Conservation (phyloP, 37 sponge, comb jelly and placozoan genomes). For the Beroe ovata region DNA sequence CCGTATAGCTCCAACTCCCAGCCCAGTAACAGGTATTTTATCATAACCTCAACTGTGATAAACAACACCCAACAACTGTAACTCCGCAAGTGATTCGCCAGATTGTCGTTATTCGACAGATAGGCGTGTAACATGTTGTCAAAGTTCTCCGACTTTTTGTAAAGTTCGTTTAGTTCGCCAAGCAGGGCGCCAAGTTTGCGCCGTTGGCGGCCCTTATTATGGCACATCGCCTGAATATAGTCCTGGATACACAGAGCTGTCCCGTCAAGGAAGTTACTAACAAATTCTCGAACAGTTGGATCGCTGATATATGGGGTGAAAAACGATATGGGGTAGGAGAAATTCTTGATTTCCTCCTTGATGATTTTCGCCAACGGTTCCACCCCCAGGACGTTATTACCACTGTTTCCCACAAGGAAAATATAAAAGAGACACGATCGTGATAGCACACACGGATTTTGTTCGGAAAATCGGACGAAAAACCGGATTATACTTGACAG, state of each 20-base stretch:
- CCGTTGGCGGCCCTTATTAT: slow-evolving; percentile 45
- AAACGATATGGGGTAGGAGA: slow-evolving; percentile 52
- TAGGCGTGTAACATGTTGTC: slow-evolving; percentile 35
- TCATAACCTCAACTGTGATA: slow-evolving; percentile 72
- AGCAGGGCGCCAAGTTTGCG: slow-evolving; percentile 55
- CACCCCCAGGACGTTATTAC: slow-evolving; percentile 32
- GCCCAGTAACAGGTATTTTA: slow-evolving; percentile 84
- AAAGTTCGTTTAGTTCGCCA: slow-evolving; percentile 6
- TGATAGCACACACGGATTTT: slow-evolving; percentile 19
- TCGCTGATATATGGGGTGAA: slow-evolving; percentile 18
- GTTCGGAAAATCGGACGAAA: slow-evolving; percentile 40
- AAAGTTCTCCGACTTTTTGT: slow-evolving; percentile 26
- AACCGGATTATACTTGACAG: slow-evolving; percentile 44
- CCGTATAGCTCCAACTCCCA: slow-evolving; percentile 88
- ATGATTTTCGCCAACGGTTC: slow-evolving; percentile 9
- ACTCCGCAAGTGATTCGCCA: slow-evolving; percentile 28
- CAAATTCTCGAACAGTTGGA: neutral
- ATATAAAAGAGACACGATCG: slow-evolving; percentile 55
- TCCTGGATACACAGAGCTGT: slow-evolving; percentile 38
- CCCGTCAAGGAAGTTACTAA: slow-evolving; percentile 20
- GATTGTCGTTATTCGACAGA: neutral
- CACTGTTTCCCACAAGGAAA: slow-evolving; percentile 4
- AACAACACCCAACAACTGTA: slow-evolving; percentile 60
- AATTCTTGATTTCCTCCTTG: slow-evolving; percentile 54
- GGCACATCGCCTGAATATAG: slow-evolving; percentile 59